Conservation (phyloP, 2,888 invertebrate genomes). For the Aplocera efformata region DNA sequence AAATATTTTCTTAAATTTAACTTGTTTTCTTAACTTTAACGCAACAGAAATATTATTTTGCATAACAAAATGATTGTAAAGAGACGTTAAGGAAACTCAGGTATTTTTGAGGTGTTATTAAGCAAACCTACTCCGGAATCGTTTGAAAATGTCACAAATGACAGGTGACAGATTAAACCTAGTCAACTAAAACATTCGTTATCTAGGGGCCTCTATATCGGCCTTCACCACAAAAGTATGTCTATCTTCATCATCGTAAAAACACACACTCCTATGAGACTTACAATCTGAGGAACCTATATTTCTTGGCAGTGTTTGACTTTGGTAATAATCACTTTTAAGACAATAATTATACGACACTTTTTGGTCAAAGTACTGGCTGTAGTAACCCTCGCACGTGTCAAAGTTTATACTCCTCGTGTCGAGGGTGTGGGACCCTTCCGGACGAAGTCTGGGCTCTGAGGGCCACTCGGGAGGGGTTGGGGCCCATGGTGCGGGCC, state of each 20-base stretch:
- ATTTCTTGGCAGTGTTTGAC: constrained; percentile 64
- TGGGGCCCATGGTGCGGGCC: constrained; percentile 75
- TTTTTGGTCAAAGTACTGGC: constrained; percentile 62
- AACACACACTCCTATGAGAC: constrained; percentile 60
- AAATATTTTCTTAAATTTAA: no score
- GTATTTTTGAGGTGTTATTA: no score
- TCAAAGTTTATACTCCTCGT: constrained; percentile 61
- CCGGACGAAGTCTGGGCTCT: constrained; percentile 51
- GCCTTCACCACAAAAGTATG: constrained; percentile 60
- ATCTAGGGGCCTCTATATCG: constrained; percentile 66
- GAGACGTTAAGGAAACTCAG: no score
- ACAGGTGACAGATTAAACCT: no score
- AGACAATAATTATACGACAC: constrained; percentile 65
- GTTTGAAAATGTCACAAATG: no score
- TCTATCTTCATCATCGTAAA: constrained; percentile 50
- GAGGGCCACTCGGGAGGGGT: constrained; percentile 55
- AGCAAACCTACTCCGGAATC: no score
- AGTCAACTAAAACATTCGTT: constrained; percentile 46
- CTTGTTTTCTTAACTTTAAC: no score
- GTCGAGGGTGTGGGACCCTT: constrained; percentile 47
- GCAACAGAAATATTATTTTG: no score
- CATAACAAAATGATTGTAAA: no score
- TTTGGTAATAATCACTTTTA: constrained; percentile 63
- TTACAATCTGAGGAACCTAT: constrained; percentile 58
- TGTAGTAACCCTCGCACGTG: constrained; percentile 62